Evolutionary conservation across 2,797 vertebrate species (phyloP).

Genomic region (Aeoliscus strigatus): DNA sequence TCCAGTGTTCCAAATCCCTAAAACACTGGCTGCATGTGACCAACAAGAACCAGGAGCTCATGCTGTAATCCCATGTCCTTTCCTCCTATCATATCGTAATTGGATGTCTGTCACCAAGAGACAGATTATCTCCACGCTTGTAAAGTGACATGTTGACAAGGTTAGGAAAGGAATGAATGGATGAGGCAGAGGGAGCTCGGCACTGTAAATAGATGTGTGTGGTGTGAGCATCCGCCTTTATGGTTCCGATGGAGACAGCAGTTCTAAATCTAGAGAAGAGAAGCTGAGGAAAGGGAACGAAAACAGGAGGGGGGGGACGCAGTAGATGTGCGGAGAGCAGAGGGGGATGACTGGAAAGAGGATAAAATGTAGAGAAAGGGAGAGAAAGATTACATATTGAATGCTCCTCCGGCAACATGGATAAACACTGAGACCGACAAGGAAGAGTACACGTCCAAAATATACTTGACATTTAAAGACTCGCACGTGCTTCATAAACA

Average conservation of each 20-base stretch:
- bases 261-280: conserved; percentile 32
- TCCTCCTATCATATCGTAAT: conserved; percentile 31
- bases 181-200: conserved; percentile 52
- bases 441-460: no score
- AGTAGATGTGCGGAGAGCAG: conserved; percentile 1
- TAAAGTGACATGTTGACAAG: conserved; percentile 60
- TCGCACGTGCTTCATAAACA: no score
- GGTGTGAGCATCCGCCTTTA: conserved; percentile 44
- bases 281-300: conserved; percentile 11
- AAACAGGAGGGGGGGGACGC: not conserved
- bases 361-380: conserved; percentile 5
- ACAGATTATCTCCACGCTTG: conserved; percentile 42
- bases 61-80: conserved; percentile 30
- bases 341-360: conserved; percentile 9
- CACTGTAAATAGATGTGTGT: conserved; percentile 46
- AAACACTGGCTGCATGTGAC: no score
- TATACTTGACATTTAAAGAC: no score
- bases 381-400: conserved; percentile 18
- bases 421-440: conserved; percentile 2
- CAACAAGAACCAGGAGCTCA: conserved; percentile 28
- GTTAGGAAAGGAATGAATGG: conserved; percentile 47
- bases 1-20: conserved; percentile 1
- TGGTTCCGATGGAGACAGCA: conserved; percentile 26
- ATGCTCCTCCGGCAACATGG: conserved; percentile 14
- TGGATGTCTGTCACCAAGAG: conserved; percentile 49